Base-by-base conservation (phyloP, 1,140 invertebrate species). In the Halesus radiatus region DNA sequence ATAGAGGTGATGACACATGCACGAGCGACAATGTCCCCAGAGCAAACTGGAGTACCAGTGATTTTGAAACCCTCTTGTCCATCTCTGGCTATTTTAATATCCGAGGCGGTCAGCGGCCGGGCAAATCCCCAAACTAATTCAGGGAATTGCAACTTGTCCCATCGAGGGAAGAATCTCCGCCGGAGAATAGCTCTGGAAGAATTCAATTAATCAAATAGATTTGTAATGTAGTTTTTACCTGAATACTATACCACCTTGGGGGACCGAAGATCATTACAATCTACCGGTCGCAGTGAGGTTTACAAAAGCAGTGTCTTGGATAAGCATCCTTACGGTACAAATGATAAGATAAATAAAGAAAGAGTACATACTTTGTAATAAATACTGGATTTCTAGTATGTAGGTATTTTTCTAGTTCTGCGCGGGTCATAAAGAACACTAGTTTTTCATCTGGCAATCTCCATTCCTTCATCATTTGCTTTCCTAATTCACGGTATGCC, bases 21-120 rank as follows among this genome's bases (percentile, higher is more conserved):
- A 77, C 91, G 90, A 1, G 91, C 94, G 50, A 91, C 88, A 0
- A 93, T 91, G 20, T 89, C 88, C 18, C 95, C 95, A 15, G 90
- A 87, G 84, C 91, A 95, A 0, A 96, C 94, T 1, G 95, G 92
- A 6, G 94, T 94, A 20, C 94, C 95, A 85, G 85, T 81, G 37
- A 94, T 81, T 58, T 85, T 86, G 13, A 85, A 83, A 74, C 85
- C 86, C 3, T 84, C 85, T 16, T 81, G 73, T 22, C 77, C 84
- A 32, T 86, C 29, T 18, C 70, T 45, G 3, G 78, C 84, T 13
- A 70, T 74, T 13, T 45, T 45, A 18, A 76, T 78, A 45, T 60
- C 60, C 22, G 20, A 81, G 53, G 32, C 78, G 79, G 85, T 70
- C 7, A 88, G 83, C 26, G 92, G 91, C 58, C 87, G 64, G 8